Percentiles rank a stretch among this genome's conserved stretches.
Evolutionary conservation across 2,113 vertebrate species (phyloP).

Genomic region (Misgurnus anguillicaudatus): DNA sequence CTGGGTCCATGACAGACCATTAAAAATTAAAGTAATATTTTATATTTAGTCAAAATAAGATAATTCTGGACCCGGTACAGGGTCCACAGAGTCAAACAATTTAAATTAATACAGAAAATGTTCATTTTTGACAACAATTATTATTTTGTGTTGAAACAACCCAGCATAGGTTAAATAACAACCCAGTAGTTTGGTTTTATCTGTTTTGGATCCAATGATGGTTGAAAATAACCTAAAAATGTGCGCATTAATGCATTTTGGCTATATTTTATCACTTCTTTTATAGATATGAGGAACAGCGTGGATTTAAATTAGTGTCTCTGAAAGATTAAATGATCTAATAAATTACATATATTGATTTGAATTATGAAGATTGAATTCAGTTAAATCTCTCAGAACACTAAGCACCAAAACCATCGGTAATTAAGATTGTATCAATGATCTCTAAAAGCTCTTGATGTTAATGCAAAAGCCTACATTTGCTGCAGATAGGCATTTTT

Average conservation of each 20-base stretch:
- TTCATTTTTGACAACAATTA: too few species aligned
- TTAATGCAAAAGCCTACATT: slow-evolving; percentile 1
- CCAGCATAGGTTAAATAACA: not conserved
- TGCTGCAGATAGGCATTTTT: slow-evolving; percentile 2
- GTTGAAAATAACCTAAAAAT: too few species aligned
- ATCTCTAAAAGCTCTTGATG: slow-evolving; percentile 19
- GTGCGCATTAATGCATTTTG: too few species aligned
- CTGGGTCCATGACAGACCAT: too few species aligned
- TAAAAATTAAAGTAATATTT: too few species aligned
- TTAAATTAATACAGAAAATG: too few species aligned
- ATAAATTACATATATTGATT: slow-evolving; percentile 17
- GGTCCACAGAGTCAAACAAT: too few species aligned
- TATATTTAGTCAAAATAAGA: too few species aligned
- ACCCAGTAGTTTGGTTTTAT: too few species aligned
- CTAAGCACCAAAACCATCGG: slow-evolving; percentile 22
- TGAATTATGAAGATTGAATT: slow-evolving; percentile 16
- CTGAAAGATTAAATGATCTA: not conserved
- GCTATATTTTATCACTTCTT: not conserved
- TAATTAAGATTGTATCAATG: slow-evolving; percentile 29
- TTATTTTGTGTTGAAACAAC: not conserved
- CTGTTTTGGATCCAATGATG: too few species aligned
- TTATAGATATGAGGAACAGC: slow-evolving; percentile 1
- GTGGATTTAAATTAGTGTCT: not conserved
- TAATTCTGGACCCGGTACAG: too few species aligned
- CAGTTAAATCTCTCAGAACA: slow-evolving; percentile 17